Base-by-base conservation (phyloP, 2,797 vertebrate genomes). In the Alcedo quadribrachys region DNA sequence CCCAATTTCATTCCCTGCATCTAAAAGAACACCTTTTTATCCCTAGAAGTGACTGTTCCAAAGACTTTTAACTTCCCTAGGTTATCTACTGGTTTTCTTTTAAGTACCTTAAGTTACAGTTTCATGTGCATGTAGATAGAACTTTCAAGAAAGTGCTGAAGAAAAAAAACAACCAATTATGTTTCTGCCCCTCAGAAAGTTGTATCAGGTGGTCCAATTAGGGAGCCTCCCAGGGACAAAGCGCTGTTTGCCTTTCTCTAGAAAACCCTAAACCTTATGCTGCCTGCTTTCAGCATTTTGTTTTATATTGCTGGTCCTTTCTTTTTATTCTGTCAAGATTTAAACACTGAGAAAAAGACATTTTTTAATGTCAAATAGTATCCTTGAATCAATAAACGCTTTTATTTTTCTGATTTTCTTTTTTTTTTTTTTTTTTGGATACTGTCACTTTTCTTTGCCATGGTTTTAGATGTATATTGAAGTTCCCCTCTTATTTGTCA, bases 391-490 rank as follows among this genome's bases (percentile, higher is more conserved):
- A 63, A 27, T 62, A 51, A 90, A 30, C 40, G 65, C 22, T 65
- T 61, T 68, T 69, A 32, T 74, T 81, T 95, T 86, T 42, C 45
- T 65, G 25, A 27, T 20, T 15, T 50, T 50, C 9, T 15, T 50
- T 50, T 25, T 48, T 69, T 80, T 90, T 48, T 61, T 35, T 20
- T n/a, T 32, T 19, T 54, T 19, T 55, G 17, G 37, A 21, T 50
- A 27, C 22, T 48, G 24, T 77, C 62, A 40, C 10, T 80, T 53
- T 62, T 90, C 24, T 89, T 79, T 71, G 45, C 43, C 33, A n/a
- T 76, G 51, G 24, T 76, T 53, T 75, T 67, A 70, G 74, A 76
- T 80, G 20, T 66, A 12, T 40, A 82, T 61, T 75, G 67, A 84
- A 66, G 28, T 79, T 80, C 28, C 46, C 22, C 51, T 66, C n/a